These are phyloP conservation scores for Elymnias hypermnestra DNA, from an alignment of 1,140 invertebrate genomes.

Conservation along the genomic window DNA sequence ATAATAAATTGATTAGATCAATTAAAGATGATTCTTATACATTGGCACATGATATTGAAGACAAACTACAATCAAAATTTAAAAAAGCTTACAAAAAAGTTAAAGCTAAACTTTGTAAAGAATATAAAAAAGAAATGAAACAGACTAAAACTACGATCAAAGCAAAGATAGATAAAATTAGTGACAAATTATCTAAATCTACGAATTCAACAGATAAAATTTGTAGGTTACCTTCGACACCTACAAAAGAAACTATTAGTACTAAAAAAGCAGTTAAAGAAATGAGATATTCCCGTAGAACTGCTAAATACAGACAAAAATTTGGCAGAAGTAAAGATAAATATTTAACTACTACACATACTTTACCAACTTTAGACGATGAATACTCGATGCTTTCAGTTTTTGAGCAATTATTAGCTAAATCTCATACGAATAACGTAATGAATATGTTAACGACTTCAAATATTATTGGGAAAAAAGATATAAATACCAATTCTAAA, in stretches of 20 bases:
- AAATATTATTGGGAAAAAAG: slow-evolving; percentile 4
- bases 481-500: slow-evolving; percentile 17
- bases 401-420: slow-evolving; percentile 42
- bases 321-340: not conserved
- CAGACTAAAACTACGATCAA: slow-evolving; percentile 22
- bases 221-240: not conserved
- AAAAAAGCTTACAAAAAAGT: slow-evolving; percentile 40
- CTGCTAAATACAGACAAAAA: not conserved
- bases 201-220: slow-evolving; percentile 12
- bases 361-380: slow-evolving; percentile 27
- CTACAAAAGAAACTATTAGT: slow-evolving; percentile 3
- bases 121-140: slow-evolving; percentile 34
- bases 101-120: slow-evolving; percentile 33
- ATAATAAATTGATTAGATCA: slow-evolving; percentile 20
- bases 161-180: slow-evolving; percentile 15
- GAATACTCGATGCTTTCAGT: slow-evolving; percentile 44
- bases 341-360: slow-evolving; percentile 2
- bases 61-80: slow-evolving; percentile 35
- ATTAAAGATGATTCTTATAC: slow-evolving; percentile 30
- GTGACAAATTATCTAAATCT: slow-evolving; percentile 6
- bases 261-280: slow-evolving; percentile 7
- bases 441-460: slow-evolving; percentile 28
- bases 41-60: slow-evolving; percentile 32
- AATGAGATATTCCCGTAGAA: slow-evolving; percentile 1
- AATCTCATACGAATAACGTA: slow-evolving; percentile 35